Conservation (phyloP, 2,797 vertebrate species). For the Hapalemur alaotrensis region DNA sequence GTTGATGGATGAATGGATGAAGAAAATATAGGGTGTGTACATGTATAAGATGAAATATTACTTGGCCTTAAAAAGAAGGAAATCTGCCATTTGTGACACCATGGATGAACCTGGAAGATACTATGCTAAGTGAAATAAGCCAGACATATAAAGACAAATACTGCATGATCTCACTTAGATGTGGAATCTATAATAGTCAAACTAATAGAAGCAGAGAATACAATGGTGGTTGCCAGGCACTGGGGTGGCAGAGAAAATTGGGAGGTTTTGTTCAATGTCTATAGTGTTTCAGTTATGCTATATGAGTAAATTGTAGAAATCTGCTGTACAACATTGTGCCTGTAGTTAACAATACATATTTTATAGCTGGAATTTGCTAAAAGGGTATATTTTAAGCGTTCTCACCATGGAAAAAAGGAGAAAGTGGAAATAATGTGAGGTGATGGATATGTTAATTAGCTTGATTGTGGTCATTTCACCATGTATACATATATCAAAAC, state of each 20-base stretch:
- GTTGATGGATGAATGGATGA: neutral
- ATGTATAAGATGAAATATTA: neutral
- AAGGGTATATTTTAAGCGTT: neutral
- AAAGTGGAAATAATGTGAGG: neutral
- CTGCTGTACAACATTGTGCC: neutral
- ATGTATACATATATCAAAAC: neutral
- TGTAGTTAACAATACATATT: neutral
- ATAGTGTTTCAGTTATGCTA: neutral
- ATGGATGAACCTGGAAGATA: neutral
- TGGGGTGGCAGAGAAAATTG: neutral
- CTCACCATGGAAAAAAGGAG: neutral
- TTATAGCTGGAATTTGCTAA: neutral
- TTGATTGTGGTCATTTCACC: neutral
- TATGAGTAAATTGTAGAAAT: neutral
- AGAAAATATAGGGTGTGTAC: neutral
- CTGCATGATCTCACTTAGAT: neutral
- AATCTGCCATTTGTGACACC: neutral
- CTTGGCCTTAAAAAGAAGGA: neutral
- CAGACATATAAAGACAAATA: neutral
- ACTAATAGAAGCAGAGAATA: neutral
- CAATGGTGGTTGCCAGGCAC: neutral
- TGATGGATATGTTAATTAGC: neutral
- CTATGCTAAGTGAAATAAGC: neutral
- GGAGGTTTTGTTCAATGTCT: neutral
- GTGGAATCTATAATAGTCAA: neutral